Evolutionary conservation across 1,140 invertebrate species (phyloP).

Genomic region (Drosophila truncata): DNA sequence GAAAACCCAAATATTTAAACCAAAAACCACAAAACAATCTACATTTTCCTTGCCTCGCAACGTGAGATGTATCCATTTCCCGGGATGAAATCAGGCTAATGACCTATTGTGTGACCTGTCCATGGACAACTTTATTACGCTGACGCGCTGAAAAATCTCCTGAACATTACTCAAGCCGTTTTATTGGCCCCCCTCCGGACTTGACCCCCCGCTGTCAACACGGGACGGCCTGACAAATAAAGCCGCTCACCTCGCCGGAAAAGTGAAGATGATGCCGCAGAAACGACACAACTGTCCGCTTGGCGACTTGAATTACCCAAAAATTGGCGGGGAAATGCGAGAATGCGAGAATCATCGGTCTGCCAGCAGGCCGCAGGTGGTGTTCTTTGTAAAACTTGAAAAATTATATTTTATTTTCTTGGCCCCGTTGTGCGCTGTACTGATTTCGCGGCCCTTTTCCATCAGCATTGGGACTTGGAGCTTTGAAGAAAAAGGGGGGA

Average conservation of each 20-base stretch:
- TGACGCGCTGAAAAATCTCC: constrained; percentile 74
- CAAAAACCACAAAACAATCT: constrained; percentile 7
- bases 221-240: constrained; percentile 62
- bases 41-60: constrained; percentile 9
- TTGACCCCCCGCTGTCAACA: constrained; percentile 54
- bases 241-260: constrained; percentile 19
- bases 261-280: constrained; percentile 51
- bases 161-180: constrained; percentile 78
- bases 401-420: constrained; percentile 73
- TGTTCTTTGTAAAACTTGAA: constrained; percentile 64
- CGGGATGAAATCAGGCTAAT: constrained; percentile 54
- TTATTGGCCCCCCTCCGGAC: constrained; percentile 54
- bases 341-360: constrained; percentile 52
- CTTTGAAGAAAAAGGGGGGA: constrained; percentile 9
- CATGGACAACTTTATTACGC: constrained; percentile 76
- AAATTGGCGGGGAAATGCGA: constrained; percentile 30
- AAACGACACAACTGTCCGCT: constrained; percentile 23
- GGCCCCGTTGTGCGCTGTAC: constrained; percentile 22
- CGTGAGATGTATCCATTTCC: constrained; percentile 38
- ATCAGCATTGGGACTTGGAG: constrained; percentile 20
- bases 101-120: constrained; percentile 58
- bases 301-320: constrained; percentile 32
- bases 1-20: neutral
- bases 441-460: constrained; percentile 56
- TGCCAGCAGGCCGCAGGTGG: constrained; percentile 33